phyloP scores from a whole-genome alignment of 35 echinoderm and acorn worm species.

The Amphiura filiformis region DNA sequence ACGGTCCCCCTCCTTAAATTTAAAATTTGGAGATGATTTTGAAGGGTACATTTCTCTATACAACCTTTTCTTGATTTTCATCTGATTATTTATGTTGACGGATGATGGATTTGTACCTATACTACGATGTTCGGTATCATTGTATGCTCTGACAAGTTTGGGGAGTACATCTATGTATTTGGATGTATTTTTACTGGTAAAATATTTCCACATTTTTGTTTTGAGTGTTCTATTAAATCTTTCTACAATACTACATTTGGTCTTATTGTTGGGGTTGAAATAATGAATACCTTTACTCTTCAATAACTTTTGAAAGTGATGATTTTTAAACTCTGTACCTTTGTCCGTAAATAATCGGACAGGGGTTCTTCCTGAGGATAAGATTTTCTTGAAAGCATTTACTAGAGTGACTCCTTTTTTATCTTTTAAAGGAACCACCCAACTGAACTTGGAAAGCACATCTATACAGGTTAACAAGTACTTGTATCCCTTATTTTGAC shows the following conservation, averaged over 20 bases:
- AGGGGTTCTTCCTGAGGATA: slow-evolving; percentile 7
- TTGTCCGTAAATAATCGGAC: slow-evolving; percentile 31
- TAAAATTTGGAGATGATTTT: not conserved
- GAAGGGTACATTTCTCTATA: not conserved
- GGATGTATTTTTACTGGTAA: slow-evolving; percentile 56
- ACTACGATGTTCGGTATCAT: slow-evolving; percentile 44
- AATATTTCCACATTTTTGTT: slow-evolving; percentile 65
- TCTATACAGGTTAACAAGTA: slow-evolving; percentile 38
- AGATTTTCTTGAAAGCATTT: slow-evolving; percentile 10
- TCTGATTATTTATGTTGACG: slow-evolving; percentile 40
- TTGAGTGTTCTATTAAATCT: slow-evolving; percentile 71
- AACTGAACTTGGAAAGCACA: slow-evolving; percentile 4
- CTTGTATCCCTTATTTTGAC: slow-evolving; percentile 15
- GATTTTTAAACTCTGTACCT: slow-evolving; percentile 51
- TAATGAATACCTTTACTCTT: slow-evolving; percentile 43
- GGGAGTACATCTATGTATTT: slow-evolving; percentile 38
- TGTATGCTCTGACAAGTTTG: slow-evolving; percentile 36
- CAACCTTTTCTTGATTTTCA: slow-evolving; percentile 43
- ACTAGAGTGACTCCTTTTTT: not conserved
- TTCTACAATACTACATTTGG: slow-evolving; percentile 72
- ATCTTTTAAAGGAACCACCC: slow-evolving; percentile 20
- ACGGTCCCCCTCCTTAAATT: slow-evolving; percentile 37
- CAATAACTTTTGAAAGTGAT: slow-evolving; percentile 44
- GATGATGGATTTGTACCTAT: slow-evolving; percentile 44
- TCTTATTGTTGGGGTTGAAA: slow-evolving; percentile 75